A percentile compares a stretch with the other conserved stretches of the same genome.
These are phyloP conservation scores for Oncorhynchus nerka DNA, from an alignment of 2,113 vertebrate species.

Conservation along the genomic window DNA sequence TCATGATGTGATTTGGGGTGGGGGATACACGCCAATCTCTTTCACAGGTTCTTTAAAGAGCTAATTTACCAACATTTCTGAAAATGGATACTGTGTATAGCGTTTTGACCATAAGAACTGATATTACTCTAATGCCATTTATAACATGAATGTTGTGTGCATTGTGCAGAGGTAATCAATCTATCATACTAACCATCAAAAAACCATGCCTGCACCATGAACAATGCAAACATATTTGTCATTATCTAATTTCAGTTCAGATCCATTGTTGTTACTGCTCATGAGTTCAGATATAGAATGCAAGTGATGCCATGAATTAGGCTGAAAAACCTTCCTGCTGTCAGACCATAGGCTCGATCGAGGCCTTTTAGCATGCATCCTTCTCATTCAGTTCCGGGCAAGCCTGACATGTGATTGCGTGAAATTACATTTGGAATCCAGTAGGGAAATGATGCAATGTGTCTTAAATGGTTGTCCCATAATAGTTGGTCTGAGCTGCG, in stretches of 20 bases:
- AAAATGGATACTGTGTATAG: too few species aligned
- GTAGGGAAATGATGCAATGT: slow-evolving; percentile 34
- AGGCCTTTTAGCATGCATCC: not conserved
- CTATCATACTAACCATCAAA: not conserved
- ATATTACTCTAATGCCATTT: too few species aligned
- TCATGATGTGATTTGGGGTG: too few species aligned
- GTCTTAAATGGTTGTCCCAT: slow-evolving; percentile 45
- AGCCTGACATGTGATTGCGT: slow-evolving; percentile 24
- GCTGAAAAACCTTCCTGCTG: not conserved
- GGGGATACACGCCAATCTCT: too few species aligned
- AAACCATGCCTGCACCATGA: not conserved
- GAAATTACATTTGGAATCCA: slow-evolving; percentile 33
- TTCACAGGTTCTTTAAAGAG: too few species aligned
- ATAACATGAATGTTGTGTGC: not conserved
- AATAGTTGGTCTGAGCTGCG: slow-evolving; percentile 29
- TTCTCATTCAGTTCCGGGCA: slow-evolving; percentile 10
- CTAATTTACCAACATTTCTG: too few species aligned
- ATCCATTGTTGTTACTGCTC: too few species aligned
- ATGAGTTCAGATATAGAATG: not conserved
- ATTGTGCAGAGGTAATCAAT: not conserved
- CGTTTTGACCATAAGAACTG: too few species aligned
- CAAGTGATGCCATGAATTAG: not conserved
- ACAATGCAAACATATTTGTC: too few species aligned
- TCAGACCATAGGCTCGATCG: not conserved
- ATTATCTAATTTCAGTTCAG: too few species aligned